Conservation (phyloP, 2,797 vertebrate genomes). For the Oryzias dopingdopingensis region DNA sequence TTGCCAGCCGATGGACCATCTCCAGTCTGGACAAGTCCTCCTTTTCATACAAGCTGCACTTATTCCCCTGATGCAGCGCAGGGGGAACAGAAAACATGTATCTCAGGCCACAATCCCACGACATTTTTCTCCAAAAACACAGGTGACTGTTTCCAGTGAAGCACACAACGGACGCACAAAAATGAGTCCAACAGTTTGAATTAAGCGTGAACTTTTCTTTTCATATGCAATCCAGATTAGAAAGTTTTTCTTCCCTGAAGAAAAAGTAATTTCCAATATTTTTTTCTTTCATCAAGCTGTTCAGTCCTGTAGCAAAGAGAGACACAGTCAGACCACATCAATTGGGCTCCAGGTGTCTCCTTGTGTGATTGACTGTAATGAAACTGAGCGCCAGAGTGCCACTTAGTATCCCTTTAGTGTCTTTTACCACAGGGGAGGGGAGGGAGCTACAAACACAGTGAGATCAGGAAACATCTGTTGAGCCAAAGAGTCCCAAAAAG, state of each 20-base stretch:
- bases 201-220: slow-evolving; percentile 7
- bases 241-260: slow-evolving; percentile 22
- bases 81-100: slow-evolving; percentile 91
- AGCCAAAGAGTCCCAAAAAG: slow-evolving; percentile 82
- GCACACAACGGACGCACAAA: slow-evolving; percentile 9
- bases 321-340: slow-evolving; percentile 6
- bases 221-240: slow-evolving; percentile 8
- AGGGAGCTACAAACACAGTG: slow-evolving; percentile 65
- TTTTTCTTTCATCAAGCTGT: slow-evolving; percentile 13
- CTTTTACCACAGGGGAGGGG: slow-evolving; percentile 53
- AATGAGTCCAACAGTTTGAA: slow-evolving; percentile 9
- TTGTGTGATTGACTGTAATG: slow-evolving; percentile 20
- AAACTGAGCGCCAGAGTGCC: slow-evolving; percentile 44
- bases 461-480: slow-evolving; percentile 93
- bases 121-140: slow-evolving; percentile 71
- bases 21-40: slow-evolving; percentile 88
- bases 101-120: slow-evolving; percentile 95
- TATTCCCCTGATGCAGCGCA: slow-evolving; percentile 83
- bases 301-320: slow-evolving; percentile 1
- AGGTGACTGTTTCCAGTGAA: background rate
- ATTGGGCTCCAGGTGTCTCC: slow-evolving; percentile 39
- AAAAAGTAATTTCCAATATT: slow-evolving; percentile 20
- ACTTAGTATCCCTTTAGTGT: slow-evolving; percentile 37
- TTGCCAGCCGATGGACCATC: slow-evolving; percentile 92
- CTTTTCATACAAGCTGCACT: slow-evolving; percentile 85